Evolutionary conservation across 2,888 invertebrate genomes (phyloP), one percentile per base, ranked within the genome.

Genomic region (Hirtodrosophila histrioides): DNA sequence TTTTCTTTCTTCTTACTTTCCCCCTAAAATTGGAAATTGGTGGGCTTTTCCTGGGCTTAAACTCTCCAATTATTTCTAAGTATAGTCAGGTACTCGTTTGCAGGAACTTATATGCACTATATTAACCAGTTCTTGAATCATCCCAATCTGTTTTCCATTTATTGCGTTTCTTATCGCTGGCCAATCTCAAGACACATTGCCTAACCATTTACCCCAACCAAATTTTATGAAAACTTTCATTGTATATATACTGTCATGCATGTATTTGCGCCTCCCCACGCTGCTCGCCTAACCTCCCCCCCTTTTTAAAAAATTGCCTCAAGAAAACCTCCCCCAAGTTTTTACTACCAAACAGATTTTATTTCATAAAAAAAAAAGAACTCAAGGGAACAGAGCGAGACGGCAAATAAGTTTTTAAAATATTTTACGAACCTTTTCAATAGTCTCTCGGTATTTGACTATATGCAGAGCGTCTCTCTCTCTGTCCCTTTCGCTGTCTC

Each of bases 381-480:
- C 12, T 24, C 12, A 33, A 36, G 12, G 5, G 2, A 40, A 0
- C 4, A 4, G 54, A 79, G 43, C 17, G 71, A 65, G 75, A 58
- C 33, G 50, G 64, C 69, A 62, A 31, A 43, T 41, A 50, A 61
- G 24, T 41, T 31, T 6, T 36, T 17, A 10, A 40, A 61, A 31
- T 23, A 11, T 44, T 41, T 49, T n/a, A 9, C 36, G 36, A 39
- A 11, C 17, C 40, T 33, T 46, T 69, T 55, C 44, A 43, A 66
- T 29, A 49, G 51, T 37, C 45, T 54, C 31, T 45, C 12, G 33
- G 49, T 60, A 85, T 85, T 85, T 85, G 80, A 75, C 72, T 85
- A 85, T 85, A 83, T 82, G 78, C 78, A 83, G 78, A 83, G 69
- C 70, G 12, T 24, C 37, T 17, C 9, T 29, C 12, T 31, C 6